Evolutionary conservation across 2,888 invertebrate species (phyloP).

Genomic region (Nesidiocoris tenuis): DNA sequence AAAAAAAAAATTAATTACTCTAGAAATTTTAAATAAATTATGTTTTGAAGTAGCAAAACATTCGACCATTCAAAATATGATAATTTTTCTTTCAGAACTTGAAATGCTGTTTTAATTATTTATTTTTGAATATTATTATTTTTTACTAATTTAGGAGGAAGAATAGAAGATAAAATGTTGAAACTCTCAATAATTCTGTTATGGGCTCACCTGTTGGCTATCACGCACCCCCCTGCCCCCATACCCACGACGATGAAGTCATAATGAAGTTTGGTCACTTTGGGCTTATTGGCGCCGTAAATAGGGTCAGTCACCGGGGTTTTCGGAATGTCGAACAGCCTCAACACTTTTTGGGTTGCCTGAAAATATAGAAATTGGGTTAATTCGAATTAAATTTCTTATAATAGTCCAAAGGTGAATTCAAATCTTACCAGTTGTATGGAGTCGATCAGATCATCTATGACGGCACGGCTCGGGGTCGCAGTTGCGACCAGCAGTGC

Average conservation of each 20-base stretch:
- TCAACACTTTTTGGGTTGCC: slow-evolving; percentile 27
- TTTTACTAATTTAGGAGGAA: no score
- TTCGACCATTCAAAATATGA: no score
- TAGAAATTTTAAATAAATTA: no score
- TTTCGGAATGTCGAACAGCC: slow-evolving; percentile 36
- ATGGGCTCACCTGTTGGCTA: slow-evolving; percentile 60
- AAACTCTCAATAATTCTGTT: no score
- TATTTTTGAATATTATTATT: no score
- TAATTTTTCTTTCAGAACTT: no score
- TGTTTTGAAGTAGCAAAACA: no score
- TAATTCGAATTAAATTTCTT: no score
- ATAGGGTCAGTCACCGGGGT: slow-evolving; percentile 31
- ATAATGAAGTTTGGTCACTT: slow-evolving; percentile 43
- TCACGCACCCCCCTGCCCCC: slow-evolving; percentile 68
- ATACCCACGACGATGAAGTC: slow-evolving; percentile 60
- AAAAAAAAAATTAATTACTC: no score
- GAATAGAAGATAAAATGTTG: no score
- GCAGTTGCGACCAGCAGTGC: not conserved
- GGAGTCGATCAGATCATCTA: slow-evolving; percentile 23
- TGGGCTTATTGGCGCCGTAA: slow-evolving; percentile 22
- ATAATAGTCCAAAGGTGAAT: no score
- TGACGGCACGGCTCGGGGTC: not conserved
- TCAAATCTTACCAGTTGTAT: slow-evolving; percentile 19
- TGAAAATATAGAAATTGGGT: not conserved
- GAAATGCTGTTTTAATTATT: no score